phyloP scores from a whole-genome alignment of 2,113 vertebrate species.

The Ellobius talpinus region DNA sequence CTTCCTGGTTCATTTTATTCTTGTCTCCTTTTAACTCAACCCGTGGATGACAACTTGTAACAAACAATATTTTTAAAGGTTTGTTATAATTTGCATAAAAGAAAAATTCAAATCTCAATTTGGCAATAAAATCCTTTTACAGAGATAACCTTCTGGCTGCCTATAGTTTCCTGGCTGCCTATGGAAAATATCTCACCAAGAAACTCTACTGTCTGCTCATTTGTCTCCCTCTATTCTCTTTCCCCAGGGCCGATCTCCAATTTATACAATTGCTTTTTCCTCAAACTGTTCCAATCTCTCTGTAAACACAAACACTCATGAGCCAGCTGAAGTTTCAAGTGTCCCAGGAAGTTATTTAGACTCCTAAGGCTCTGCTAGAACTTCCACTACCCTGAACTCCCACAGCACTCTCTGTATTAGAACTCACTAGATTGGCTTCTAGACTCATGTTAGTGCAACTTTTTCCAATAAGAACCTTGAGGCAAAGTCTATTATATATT shows the following conservation, averaged over 20 bases:
- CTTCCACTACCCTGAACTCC: constrained; percentile 34
- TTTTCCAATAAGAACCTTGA: constrained; percentile 12
- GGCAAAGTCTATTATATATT: constrained; percentile 10
- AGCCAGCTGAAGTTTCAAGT: constrained; percentile 24
- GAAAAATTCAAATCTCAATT: constrained; percentile 52
- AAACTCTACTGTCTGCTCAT: constrained; percentile 49
- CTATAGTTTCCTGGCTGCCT: no score
- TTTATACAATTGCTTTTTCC: constrained; percentile 18
- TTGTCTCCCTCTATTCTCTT: background rate
- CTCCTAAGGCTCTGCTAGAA: constrained; percentile 19
- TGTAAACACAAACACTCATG: constrained; percentile 61
- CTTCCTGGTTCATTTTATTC: background rate
- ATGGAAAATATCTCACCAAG: background rate
- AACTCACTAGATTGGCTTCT: constrained; percentile 8
- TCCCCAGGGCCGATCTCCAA: constrained; percentile 25
- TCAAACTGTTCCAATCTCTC: constrained; percentile 56
- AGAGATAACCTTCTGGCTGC: constrained; percentile 15
- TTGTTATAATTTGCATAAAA: constrained; percentile 6
- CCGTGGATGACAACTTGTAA: background rate
- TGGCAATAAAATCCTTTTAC: background rate
- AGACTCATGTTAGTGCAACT: background rate
- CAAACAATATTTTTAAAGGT: background rate
- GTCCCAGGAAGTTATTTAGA: constrained; percentile 68
- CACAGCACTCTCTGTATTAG: constrained; percentile 41
- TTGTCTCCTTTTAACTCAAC: constrained; percentile 30